phyloP scores from a whole-genome alignment of 2,797 vertebrate species.

The Pseudotriccus pelzelni region DNA sequence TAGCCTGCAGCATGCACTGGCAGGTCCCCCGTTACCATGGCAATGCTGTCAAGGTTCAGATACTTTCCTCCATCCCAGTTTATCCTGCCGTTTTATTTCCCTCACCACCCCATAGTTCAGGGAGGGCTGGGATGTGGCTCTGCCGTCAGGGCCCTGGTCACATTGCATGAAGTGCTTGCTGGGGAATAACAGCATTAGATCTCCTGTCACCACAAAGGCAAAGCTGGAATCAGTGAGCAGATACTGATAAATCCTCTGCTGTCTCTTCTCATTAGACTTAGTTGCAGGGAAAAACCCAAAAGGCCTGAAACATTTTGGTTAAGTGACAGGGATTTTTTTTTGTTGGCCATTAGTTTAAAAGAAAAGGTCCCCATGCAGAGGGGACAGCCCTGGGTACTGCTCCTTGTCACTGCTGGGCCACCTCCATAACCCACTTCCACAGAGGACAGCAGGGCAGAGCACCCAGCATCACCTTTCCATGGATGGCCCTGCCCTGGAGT shows the following conservation, averaged over 20 bases:
- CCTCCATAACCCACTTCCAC: too few relatives aligned
- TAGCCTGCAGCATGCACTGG: not conserved
- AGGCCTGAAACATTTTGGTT: not conserved
- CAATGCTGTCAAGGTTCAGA: conserved; percentile 23
- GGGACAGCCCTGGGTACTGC: not conserved
- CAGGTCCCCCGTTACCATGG: not conserved
- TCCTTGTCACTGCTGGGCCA: not conserved
- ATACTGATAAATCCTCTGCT: not conserved
- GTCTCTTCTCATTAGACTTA: not conserved
- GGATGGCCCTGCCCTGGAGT: not conserved
- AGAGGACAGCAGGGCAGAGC: not conserved
- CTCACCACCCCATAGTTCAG: accelerated
- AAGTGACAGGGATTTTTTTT: not conserved
- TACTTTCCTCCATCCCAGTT: not conserved
- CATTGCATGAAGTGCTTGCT: not conserved
- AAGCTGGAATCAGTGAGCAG: conserved; percentile 7
- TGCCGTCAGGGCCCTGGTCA: not conserved
- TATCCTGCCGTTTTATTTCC: not conserved
- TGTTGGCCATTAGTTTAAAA: not conserved
- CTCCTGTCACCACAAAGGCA: not conserved
- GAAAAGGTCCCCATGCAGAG: accelerated
- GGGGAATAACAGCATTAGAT: not conserved
- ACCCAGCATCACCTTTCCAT: not conserved
- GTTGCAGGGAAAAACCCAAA: not conserved
- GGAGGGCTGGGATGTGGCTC: not conserved